These are phyloP conservation scores for Takifugu flavidus DNA, from an alignment of 2,113 vertebrate genomes.

Conservation along the genomic window DNA sequence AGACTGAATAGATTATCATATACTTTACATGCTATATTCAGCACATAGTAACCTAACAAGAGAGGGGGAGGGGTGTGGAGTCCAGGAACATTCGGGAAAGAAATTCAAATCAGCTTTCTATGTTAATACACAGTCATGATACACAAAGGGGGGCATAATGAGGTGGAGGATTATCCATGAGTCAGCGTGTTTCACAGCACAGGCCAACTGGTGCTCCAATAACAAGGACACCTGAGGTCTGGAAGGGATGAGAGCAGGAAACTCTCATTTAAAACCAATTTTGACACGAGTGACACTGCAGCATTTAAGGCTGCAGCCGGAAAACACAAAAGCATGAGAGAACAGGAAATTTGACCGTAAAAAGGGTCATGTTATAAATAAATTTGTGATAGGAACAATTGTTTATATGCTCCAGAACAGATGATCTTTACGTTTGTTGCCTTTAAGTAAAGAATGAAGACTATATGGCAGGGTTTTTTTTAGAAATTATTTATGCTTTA, in stretches of 20 bases:
- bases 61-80: neutral
- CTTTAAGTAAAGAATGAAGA: too few species aligned
- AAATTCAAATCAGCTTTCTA: conserved; percentile 42
- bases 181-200: conserved; percentile 46
- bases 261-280: conserved; percentile 67
- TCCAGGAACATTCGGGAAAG: conserved; percentile 31
- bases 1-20: conserved; percentile 7
- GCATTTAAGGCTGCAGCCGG: neutral
- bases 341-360: neutral
- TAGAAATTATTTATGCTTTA: too few species aligned
- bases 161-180: conserved; percentile 54
- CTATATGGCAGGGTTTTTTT: too few species aligned
- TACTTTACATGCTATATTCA: conserved; percentile 1
- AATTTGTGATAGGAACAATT: too few species aligned
- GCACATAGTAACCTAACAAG: conserved; percentile 1
- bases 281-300: conserved; percentile 33
- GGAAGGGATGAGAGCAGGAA: conserved; percentile 23
- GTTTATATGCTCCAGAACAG: too few species aligned
- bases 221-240: conserved; percentile 26
- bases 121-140: conserved; percentile 38
- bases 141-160: conserved; percentile 16
- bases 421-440: too few species aligned
- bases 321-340: conserved; percentile 4
- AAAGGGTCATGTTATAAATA: too few species aligned
- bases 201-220: conserved; percentile 38